Percentiles rank a stretch among this genome's conserved stretches.
These are phyloP conservation scores for Nomada fabriciana DNA, from an alignment of 2,888 invertebrate genomes.

Conservation along the genomic window DNA sequence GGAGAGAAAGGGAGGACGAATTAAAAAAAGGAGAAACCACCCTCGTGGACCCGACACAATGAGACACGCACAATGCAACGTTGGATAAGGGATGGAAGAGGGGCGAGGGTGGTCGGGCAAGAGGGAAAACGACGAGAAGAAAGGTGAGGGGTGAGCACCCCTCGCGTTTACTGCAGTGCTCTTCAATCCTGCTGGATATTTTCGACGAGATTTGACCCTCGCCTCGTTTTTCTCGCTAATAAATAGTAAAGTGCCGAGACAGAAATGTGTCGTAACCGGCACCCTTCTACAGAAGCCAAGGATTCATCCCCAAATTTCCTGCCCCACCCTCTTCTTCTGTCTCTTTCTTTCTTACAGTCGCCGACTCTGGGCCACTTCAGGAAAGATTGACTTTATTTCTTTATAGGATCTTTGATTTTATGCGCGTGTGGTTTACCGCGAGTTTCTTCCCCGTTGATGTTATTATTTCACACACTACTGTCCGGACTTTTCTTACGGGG, in stretches of 20 bases:
- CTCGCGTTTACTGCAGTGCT: conserved; percentile 57
- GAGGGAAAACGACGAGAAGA: conserved; percentile 38
- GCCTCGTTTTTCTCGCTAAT: conserved; percentile 56
- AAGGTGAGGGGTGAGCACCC: conserved; percentile 48
- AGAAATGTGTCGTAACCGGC: conserved; percentile 50
- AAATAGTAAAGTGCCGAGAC: conserved; percentile 63
- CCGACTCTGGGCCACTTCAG: background rate
- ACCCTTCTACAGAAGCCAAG: conserved; percentile 5
- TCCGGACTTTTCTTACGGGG: too few species aligned
- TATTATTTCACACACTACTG: background rate
- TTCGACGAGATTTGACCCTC: conserved; percentile 70
- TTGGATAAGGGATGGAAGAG: conserved; percentile 44
- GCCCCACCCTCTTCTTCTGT: background rate
- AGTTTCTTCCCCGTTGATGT: background rate
- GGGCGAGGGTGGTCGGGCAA: conserved; percentile 18
- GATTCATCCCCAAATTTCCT: background rate
- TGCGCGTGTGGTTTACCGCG: background rate
- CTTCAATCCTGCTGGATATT: conserved; percentile 66
- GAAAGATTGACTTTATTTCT: background rate
- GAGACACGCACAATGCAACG: conserved; percentile 69
- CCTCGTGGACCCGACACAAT: conserved; percentile 67
- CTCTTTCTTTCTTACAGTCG: too few species aligned
- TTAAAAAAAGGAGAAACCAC: conserved; percentile 42
- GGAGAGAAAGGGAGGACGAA: conserved; percentile 4
- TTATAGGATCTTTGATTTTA: background rate